Evolutionary conservation across 2,888 invertebrate species (phyloP).

Genomic region (Sussaba pulchella): DNA sequence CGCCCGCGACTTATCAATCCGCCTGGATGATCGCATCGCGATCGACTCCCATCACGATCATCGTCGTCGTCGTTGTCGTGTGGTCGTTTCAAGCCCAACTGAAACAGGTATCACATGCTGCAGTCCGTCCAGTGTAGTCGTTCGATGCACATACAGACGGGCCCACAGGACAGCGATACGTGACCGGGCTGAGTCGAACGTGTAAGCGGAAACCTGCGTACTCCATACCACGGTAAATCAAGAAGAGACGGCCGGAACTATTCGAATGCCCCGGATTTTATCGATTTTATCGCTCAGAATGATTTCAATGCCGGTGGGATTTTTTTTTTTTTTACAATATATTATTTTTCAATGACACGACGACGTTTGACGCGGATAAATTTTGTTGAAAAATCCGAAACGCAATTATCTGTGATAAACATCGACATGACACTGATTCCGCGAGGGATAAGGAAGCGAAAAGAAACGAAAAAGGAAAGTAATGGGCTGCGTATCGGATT

Average conservation of each 20-base stretch:
- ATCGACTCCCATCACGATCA: constrained; percentile 69
- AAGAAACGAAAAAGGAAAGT: too few relatives aligned
- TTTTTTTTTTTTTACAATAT: too few relatives aligned
- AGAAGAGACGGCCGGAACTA: neutral
- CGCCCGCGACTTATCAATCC: constrained; percentile 72
- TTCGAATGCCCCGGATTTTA: too few relatives aligned
- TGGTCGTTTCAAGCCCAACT: neutral
- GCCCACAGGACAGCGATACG: constrained; percentile 24
- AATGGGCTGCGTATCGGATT: too few relatives aligned
- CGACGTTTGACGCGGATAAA: neutral
- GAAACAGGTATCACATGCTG: constrained; percentile 11
- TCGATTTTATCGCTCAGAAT: too few relatives aligned
- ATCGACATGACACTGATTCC: too few relatives aligned
- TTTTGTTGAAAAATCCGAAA: too few relatives aligned
- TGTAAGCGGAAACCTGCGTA: neutral
- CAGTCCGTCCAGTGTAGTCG: neutral
- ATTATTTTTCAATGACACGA: too few relatives aligned
- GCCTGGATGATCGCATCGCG: constrained; percentile 69
- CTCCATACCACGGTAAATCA: neutral
- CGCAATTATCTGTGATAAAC: too few relatives aligned
- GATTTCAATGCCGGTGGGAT: too few relatives aligned
- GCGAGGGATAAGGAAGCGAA: too few relatives aligned
- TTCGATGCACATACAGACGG: neutral
- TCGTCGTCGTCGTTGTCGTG: constrained; percentile 49
- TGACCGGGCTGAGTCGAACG: constrained; percentile 19